These are phyloP conservation scores for Lepidostoma basale DNA, from an alignment of 1,140 invertebrate species.

Conservation along the genomic window DNA sequence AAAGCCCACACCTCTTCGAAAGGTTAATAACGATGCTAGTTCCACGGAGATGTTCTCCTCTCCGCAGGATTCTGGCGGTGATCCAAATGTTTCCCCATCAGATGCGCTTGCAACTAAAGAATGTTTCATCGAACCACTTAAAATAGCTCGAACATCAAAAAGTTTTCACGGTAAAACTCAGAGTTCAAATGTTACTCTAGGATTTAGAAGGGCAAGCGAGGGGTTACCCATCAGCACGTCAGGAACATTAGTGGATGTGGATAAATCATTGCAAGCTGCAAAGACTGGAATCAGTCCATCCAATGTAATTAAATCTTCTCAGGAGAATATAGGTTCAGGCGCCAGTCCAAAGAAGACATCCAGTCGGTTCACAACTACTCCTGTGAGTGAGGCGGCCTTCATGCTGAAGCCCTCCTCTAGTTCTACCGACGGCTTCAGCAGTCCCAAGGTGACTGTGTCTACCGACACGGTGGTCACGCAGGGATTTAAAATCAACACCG, in stretches of 20 bases:
- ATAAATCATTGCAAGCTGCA: too few species aligned
- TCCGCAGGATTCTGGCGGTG: not conserved
- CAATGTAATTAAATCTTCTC: constrained; percentile 1
- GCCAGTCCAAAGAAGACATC: constrained; percentile 24
- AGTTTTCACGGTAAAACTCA: constrained; percentile 57
- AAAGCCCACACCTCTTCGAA: constrained; percentile 37
- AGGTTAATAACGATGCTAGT: constrained; percentile 4
- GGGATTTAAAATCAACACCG: constrained; percentile 19
- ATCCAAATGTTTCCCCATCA: not conserved
- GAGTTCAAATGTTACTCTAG: constrained; percentile 25
- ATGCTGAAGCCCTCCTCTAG: not conserved
- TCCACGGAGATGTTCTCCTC: not conserved
- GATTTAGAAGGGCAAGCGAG: constrained; percentile 50
- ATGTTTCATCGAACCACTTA: constrained; percentile 57
- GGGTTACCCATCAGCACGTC: constrained; percentile 19
- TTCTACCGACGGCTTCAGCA: not conserved
- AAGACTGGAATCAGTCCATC: constrained; percentile 4
- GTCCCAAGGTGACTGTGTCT: constrained; percentile 21
- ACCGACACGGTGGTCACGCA: not conserved
- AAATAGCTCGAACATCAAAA: constrained; percentile 54
- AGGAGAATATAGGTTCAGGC: not conserved
- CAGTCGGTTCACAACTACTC: constrained; percentile 43
- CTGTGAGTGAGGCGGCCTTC: constrained; percentile 36
- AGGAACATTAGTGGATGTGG: not conserved
- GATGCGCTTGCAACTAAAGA: constrained; percentile 57